Evolutionary conservation across 2,113 vertebrate genomes (phyloP).

Genomic region (Hemiprocne comata): DNA sequence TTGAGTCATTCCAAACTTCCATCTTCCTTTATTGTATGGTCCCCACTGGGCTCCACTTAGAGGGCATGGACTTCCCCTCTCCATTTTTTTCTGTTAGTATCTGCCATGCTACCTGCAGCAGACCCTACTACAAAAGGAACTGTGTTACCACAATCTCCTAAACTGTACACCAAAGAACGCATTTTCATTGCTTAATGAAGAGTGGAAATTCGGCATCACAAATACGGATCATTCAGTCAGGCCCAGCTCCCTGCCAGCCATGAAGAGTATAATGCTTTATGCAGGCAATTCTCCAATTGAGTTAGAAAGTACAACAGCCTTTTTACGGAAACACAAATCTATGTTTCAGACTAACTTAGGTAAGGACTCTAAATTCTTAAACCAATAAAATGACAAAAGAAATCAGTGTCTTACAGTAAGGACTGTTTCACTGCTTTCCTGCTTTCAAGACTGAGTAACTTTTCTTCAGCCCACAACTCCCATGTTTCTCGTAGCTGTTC

Average conservation of each 20-base stretch:
- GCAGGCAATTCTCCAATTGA: not conserved
- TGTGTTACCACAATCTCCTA: not conserved
- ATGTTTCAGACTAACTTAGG: not conserved
- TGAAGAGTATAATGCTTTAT: not conserved
- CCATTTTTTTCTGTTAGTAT: constrained; percentile 4
- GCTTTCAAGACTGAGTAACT: not conserved
- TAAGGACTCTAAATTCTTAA: not conserved
- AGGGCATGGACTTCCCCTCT: constrained; percentile 14
- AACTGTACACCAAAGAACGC: not conserved
- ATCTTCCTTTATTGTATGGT: constrained; percentile 19
- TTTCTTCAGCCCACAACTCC: not conserved
- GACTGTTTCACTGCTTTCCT: not conserved
- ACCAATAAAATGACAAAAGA: not conserved
- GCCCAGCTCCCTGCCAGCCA: not conserved
- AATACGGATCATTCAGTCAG: not conserved
- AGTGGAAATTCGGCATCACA: not conserved
- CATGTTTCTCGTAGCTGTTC: not conserved
- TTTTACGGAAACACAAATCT: not conserved
- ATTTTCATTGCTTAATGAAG: not conserved
- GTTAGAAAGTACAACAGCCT: not conserved
- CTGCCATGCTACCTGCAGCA: not conserved
- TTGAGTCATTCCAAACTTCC: constrained; percentile 59
- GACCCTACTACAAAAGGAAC: not conserved
- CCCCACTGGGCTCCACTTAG: not conserved
- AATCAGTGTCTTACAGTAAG: not conserved